Percentiles rank a stretch among this genome's conserved stretches.
phyloP scores from a whole-genome alignment of 2,797 vertebrate genomes.

The Antrozous pallidus region DNA sequence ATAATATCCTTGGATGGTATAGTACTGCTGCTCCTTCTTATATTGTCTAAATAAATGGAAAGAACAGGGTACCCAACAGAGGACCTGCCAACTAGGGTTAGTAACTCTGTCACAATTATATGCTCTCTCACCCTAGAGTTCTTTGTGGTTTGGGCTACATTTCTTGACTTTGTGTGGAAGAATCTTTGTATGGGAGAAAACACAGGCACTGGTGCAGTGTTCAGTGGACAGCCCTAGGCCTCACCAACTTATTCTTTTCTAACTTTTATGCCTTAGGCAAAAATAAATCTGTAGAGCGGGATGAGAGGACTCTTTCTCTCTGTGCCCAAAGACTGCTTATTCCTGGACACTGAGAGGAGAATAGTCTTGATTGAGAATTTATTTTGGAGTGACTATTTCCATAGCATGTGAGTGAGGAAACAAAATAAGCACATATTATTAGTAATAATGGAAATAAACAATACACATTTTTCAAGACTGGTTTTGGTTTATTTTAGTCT shows the following conservation, averaged over 20 bases:
- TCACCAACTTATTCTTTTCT: constrained; percentile 15
- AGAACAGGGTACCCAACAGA: neutral
- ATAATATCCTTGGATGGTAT: neutral
- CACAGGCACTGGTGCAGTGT: neutral
- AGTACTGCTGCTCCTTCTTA: neutral
- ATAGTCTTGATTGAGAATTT: constrained; percentile 71
- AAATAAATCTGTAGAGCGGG: neutral
- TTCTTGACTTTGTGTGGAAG: neutral
- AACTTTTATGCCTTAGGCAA: constrained; percentile 20
- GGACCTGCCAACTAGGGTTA: neutral
- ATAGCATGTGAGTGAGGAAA: neutral
- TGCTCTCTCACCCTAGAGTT: neutral
- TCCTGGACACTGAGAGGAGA: constrained; percentile 60
- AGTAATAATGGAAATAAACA: constrained; percentile 67
- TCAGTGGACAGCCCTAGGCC: neutral
- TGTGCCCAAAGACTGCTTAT: constrained; percentile 35
- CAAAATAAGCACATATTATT: constrained; percentile 54
- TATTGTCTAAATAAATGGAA: constrained; percentile 2
- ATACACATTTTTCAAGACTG: constrained; percentile 59
- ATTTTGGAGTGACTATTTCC: constrained; percentile 61
- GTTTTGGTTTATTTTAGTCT: constrained; percentile 64
- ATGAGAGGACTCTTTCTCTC: neutral
- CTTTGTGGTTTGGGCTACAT: neutral
- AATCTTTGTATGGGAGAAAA: neutral
- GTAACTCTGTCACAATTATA: neutral